Percentiles rank a stretch among this genome's conserved stretches.
Conservation (phyloP, 2,797 vertebrate species). For the Tapera naevia region DNA sequence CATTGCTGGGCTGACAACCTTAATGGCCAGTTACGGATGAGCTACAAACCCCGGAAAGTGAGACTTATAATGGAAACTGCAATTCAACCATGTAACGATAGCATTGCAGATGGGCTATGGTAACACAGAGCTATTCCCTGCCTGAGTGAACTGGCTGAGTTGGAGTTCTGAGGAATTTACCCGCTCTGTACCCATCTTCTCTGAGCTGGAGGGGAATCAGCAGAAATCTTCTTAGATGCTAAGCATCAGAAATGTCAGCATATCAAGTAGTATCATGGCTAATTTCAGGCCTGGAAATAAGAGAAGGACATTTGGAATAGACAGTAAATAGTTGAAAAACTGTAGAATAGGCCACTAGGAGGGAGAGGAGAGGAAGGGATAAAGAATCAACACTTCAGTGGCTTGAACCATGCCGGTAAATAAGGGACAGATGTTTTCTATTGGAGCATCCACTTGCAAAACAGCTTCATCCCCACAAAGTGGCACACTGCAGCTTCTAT, state of each 20-base stretch:
- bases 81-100: constrained; percentile 3
- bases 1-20: constrained; percentile 21
- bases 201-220: constrained; percentile 21
- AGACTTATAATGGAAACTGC: constrained; percentile 36
- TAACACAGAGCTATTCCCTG: not conserved
- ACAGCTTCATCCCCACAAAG: constrained; percentile 34
- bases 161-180: not conserved
- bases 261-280: not conserved
- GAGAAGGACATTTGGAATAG: constrained; percentile 3
- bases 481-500: not conserved
- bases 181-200: not conserved
- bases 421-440: constrained; percentile 65
- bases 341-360: not conserved
- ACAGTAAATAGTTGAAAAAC: constrained; percentile 6
- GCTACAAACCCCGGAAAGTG: constrained; percentile 35
- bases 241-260: not conserved
- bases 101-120: not conserved
- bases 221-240: not conserved
- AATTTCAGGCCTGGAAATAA: constrained; percentile 16
- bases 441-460: constrained; percentile 25
- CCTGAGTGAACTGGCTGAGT: not conserved
- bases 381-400: not conserved
- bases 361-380: not conserved
- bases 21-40: constrained; percentile 28
- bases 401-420: constrained; percentile 24